Evolutionary conservation across 64 coral and sea anemone species (phyloP), one percentile per base, ranked within the genome.

Genomic region (Anthopleura sola): DNA sequence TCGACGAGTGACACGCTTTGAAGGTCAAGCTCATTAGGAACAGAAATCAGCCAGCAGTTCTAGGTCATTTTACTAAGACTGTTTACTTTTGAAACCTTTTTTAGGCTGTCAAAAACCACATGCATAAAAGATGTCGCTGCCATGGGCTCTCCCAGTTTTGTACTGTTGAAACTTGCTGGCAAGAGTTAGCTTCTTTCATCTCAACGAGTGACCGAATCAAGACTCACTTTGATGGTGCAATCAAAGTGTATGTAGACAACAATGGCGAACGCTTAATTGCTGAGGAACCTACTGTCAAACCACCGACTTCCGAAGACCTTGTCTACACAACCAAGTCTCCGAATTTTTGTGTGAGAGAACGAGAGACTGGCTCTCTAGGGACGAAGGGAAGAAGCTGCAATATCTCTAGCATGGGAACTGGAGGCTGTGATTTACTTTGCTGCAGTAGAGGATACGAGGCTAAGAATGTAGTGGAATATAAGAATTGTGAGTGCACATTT

Each of bases 291-390:
- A 93, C 88, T 50, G 86, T 93, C 62, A 93, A 98, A 40, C 86
- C 86, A 36, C 95, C 83, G 1, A 94, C 95, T 24, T 47, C 88
- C 23, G 57, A 82, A 24, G 92, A 98, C 50, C 90, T 98, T 62
- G 86, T 94, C 18, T 98, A 98, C 84, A 98, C 89, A n/a, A 91
- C 89, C 18, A 68, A 89, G 17, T 98, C 95, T 7, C 95, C 92
- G 23, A 78, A 86, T 68, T 98, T 98, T 75, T 98, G 95, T 84
- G 68, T 84, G 14, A 36, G 36, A 9, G 83, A 94, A 51, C 69
- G 33, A 18, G 82, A 83, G 76, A 78, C 84, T 0, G 95, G 95
- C 4, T 89, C 88, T 48, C 80, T 89, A 13, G 95, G 95, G 13
- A 94, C 92, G 53, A 66, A 54, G 16, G 92, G 95, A 12, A 86